Base-by-base conservation (phyloP, 2,797 vertebrate genomes). In the Macrochelys suwanniensis region DNA sequence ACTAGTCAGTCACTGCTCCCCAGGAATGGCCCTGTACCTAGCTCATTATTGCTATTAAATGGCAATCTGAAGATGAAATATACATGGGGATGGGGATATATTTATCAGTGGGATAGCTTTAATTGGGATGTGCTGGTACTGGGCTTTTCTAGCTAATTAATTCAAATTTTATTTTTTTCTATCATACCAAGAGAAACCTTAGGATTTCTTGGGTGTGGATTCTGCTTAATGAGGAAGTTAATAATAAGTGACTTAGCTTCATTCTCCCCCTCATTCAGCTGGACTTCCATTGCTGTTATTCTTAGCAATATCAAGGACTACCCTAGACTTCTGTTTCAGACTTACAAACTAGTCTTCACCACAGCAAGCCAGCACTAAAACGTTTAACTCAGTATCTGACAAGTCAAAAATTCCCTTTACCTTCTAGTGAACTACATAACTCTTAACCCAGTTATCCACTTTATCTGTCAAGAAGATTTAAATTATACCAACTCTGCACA, bases 351-450 rank as follows among this genome's bases (percentile, higher is more conserved):
- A 87, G 93, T 78, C 84, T 47, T 86, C 80, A 91, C 94, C 85
- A 93, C 51, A 81, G 85, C 80, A 87, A 82, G 86, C 91, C 92
- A 94, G 94, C 89, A 90, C 68, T 89, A 91, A 96, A 94, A 87
- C 26, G 59, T 89, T 81, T 88, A 93, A 85, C 77, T 92, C 84
- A 7, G 59, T 80, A 96, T 82, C 42, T 89, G 95, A 6, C 74
- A 85, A 96, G 86, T 96, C 94, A 96, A 61, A 50, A 2, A 13
- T 88, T 96, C 96, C 93, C 91, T 93, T 97, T 95, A 96, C 89
- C 95, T 95, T 96, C 89, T 91, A 49, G 56, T 97, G 97, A 97
- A 95, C 97, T 97, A 81, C 91, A 95, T 96, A 96, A 85, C 71
- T 96, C 82, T 87, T 96, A 94, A 95, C 93, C 79, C 92, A 94